phyloP scores from a whole-genome alignment of 1,140 invertebrate genomes.

The Hesperophylax magnus region DNA sequence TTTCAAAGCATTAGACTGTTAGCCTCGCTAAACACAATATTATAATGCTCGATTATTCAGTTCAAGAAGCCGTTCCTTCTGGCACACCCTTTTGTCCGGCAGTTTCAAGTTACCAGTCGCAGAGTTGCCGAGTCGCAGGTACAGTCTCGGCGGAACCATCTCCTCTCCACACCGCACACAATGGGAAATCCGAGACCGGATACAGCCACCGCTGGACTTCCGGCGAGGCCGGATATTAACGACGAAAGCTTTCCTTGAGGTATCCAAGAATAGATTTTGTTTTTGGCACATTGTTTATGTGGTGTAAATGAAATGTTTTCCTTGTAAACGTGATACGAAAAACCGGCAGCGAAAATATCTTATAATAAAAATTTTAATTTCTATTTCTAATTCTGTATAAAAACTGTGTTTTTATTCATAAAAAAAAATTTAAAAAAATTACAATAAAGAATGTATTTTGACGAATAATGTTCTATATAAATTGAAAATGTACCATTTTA shows the following conservation, averaged over 20 bases:
- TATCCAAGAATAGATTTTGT: background rate
- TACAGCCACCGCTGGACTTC: constrained; percentile 20
- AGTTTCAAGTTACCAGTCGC: background rate
- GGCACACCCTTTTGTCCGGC: background rate
- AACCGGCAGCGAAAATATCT: background rate
- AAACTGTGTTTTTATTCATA: too few species aligned
- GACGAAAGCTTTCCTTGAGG: background rate
- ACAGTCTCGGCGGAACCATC: background rate
- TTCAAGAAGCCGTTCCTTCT: background rate
- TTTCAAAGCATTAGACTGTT: too few species aligned
- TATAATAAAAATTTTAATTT: too few species aligned
- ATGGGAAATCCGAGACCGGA: constrained; percentile 11
- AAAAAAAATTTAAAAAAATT: too few species aligned
- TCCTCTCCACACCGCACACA: constrained; percentile 18
- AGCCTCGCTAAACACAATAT: too few species aligned
- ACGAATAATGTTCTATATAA: too few species aligned
- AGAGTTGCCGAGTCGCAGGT: background rate
- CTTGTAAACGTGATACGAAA: background rate
- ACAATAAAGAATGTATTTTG: too few species aligned
- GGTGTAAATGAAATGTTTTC: background rate
- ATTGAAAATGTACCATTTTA: too few species aligned
- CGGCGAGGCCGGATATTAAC: constrained; percentile 10
- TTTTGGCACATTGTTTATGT: background rate
- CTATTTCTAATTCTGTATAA: too few species aligned
- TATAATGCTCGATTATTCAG: background rate